Conservation (phyloP, 2,888 invertebrate species). For the Dasysyrphus albostriatus region DNA sequence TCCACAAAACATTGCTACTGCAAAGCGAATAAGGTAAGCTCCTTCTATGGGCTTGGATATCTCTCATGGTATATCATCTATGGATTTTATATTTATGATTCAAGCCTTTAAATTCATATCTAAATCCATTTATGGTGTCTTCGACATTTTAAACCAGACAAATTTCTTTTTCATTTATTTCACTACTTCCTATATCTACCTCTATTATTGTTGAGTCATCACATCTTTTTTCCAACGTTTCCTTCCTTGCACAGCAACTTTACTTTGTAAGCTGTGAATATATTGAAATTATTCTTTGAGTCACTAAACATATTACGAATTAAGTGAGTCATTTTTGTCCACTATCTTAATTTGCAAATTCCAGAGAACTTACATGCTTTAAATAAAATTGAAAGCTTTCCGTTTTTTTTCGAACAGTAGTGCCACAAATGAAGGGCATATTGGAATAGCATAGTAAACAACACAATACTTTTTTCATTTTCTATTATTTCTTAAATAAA, state of each 20-base stretch:
- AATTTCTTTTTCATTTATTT: neutral
- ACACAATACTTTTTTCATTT: too few species aligned
- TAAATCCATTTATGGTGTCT: neutral
- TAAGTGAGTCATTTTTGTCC: neutral
- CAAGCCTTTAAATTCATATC: neutral
- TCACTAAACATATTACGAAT: neutral
- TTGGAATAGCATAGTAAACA: too few species aligned
- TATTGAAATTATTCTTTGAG: neutral
- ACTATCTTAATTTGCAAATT: neutral
- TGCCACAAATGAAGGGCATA: too few species aligned
- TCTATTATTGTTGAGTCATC: neutral
- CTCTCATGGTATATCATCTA: neutral
- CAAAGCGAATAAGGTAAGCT: neutral
- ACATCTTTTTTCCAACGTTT: neutral
- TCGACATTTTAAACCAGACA: neutral
- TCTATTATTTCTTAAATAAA: too few species aligned
- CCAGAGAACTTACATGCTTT: neutral
- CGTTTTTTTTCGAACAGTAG: neutral
- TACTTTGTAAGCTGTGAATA: conserved; percentile 8
- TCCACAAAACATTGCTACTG: too few species aligned
- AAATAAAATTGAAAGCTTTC: neutral
- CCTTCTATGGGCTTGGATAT: neutral
- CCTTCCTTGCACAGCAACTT: neutral
- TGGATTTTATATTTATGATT: neutral
- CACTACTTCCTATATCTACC: neutral